Evolutionary conservation across 2,113 vertebrate species (phyloP), one percentile per base, ranked within the genome.

Genomic region (Alexandromys fortis): DNA sequence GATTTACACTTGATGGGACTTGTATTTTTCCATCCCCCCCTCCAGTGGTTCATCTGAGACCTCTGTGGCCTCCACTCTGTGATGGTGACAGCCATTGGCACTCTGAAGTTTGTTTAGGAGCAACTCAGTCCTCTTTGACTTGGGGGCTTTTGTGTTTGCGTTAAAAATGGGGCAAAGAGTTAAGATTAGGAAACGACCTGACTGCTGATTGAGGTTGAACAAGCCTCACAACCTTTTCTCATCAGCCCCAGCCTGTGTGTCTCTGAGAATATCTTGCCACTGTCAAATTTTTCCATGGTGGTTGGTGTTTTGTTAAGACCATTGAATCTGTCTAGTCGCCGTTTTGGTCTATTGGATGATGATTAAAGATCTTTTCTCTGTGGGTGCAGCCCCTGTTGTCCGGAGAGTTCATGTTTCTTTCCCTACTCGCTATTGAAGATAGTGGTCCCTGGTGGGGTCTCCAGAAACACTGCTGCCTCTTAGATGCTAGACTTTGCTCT

Each of bases 151-250:
- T 45, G 82, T 67, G 26, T 96, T 86, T 75, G 45, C 28, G 45
- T 89, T 76, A 47, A 77, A 97, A 97, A 83, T 28, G 19, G 45
- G 55, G 24, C 7, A 42, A 75, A 14, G 47, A 61, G 79, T 92
- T 92, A 85, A 28, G 73, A 58, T 77, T 90, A 76, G 75, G 49
- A 76, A 92, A 49, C 17, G 28, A 93, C 24, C 58, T 24, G 17
- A 8, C 14, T 79, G 12, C 92, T 72, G 42, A 76, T 7, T 45
- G 72, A 86, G 45, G 28, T 12, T 88, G 93, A 93, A 30, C 9
- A 2, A 88, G 19, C 75, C 28, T 65, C 68, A 38, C n/a, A 81
- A 76, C 52, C 33, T 83, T 90, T 77, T 52, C 42, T n/a, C 30
- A 1, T 61, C 21, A 79, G 47, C 16, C n/a, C 89, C 24, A 82